phyloP scores from a whole-genome alignment of 2,113 vertebrate genomes.

The Oxyruncus cristatus region DNA sequence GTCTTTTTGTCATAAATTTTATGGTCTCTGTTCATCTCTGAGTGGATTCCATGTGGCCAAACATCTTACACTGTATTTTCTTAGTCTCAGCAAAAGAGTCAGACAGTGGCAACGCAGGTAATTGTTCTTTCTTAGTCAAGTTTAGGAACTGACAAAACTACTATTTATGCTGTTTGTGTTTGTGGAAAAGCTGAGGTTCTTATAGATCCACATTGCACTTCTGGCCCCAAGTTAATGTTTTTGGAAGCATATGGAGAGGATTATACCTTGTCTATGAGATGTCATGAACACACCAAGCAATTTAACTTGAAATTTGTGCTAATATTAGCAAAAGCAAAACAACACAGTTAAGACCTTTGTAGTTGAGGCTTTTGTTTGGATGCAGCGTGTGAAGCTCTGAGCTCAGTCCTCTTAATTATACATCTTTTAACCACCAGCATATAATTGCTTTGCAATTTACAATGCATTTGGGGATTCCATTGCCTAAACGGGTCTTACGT shows the following conservation, averaged over 20 bases:
- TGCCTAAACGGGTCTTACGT: background rate
- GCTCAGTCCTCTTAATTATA: constrained; percentile 49
- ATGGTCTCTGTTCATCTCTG: background rate
- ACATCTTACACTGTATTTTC: background rate
- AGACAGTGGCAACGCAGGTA: background rate
- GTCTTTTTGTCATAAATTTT: background rate
- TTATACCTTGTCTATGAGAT: background rate
- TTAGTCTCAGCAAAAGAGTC: background rate
- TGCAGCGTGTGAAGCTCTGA: constrained; percentile 18
- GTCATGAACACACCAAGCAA: background rate
- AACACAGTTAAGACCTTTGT: background rate
- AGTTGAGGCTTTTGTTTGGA: constrained; percentile 30
- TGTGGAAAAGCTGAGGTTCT: background rate
- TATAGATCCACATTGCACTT: background rate
- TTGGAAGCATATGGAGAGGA: background rate
- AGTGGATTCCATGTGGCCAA: background rate
- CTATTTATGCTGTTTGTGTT: background rate
- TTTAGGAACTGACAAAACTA: background rate
- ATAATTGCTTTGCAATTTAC: constrained; percentile 56
- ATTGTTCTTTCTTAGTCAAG: background rate
- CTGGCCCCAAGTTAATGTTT: background rate
- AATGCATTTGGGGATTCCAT: constrained; percentile 39
- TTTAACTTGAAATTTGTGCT: background rate
- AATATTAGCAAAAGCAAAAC: background rate
- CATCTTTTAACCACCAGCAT: constrained; percentile 30